Evolutionary conservation across 35 echinoderm and acorn worm species (phyloP), one percentile per base, ranked within the genome.

Genomic region (Holothuria glaberrima): DNA sequence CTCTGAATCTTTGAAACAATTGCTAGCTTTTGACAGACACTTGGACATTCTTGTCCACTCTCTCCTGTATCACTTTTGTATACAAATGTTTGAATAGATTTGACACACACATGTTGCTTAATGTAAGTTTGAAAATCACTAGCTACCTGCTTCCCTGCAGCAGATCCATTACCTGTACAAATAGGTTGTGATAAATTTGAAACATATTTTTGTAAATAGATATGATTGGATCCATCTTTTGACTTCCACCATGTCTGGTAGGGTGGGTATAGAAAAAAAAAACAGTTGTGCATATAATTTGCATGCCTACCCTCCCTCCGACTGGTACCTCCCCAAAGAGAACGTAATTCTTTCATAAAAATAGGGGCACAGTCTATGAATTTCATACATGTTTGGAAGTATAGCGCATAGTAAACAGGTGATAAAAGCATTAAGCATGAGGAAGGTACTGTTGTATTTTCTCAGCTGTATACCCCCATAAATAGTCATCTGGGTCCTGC

Each of bases 381-480:
- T 68, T 86, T 95, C 10, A 95, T 10, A 95, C 20, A 25, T 89
- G 77, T 48, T 74, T 71, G 45, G 59, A 92, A 18, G 79, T 44
- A 81, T 92, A 93, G 13, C 81, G 21, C 12, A 81, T 18, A 60
- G 18, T 33, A 38, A 86, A 80, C 26, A 95, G 28, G n/a, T 95
- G 86, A 28, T 95, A 95, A 48, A 95, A 92, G 14, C 59, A 78
- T 68, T 92, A 90, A 18, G 90, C 86, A 89, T 77, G 74, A 57
- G 56, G 35, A 12, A 38, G 63, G 56, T 92, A 95, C 24, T 74
- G 26, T 5, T 67, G 6, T 48, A 82, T 90, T 5, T 74, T 33
- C 5, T 70, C 35, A 4, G 59, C 31, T 13, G 0, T 35, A 20
- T 95, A 92, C 3, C 90, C 90, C 86, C 87, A 95, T 6, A 0